Evolutionary conservation across 2,888 invertebrate genomes (phyloP).

Genomic region (Leptinotarsa peninsularis): DNA sequence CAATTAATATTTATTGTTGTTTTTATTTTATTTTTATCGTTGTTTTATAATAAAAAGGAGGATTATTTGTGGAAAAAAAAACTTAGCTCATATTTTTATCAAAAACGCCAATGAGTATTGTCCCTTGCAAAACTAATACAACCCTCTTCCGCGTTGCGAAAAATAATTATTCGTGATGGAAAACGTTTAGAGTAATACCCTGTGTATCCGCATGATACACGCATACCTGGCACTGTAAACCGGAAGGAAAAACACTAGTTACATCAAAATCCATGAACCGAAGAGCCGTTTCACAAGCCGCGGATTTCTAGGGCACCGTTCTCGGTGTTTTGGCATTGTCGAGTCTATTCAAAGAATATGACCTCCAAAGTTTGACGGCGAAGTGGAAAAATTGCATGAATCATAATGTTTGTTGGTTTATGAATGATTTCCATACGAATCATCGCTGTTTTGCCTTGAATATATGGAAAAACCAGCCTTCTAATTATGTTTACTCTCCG

Average conservation of each 20-base stretch:
- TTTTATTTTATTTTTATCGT: no score
- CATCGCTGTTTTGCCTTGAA: no score
- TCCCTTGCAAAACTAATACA: no score
- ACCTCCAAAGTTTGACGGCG: background rate
- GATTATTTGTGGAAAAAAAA: no score
- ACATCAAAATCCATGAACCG: constrained; percentile 45
- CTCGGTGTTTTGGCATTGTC: background rate
- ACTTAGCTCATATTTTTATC: no score
- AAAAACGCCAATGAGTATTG: no score
- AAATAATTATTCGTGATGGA: no score
- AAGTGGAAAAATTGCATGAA: constrained; percentile 15
- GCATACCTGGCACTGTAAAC: constrained; percentile 22
- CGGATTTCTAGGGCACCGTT: constrained; percentile 20
- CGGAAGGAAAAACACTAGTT: constrained; percentile 42
- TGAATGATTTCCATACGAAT: background rate
- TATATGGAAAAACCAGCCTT: no score
- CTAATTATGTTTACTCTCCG: no score
- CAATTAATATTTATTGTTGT: no score
- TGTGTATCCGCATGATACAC: background rate
- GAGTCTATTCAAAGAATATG: constrained; percentile 8
- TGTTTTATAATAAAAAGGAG: no score
- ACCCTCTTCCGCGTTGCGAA: no score
- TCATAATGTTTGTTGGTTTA: constrained; percentile 3
- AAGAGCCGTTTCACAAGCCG: constrained; percentile 41
- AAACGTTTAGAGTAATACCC: background rate